These are phyloP conservation scores for Alfaro cultratus DNA, from an alignment of 2,797 vertebrate species.

Conservation along the genomic window DNA sequence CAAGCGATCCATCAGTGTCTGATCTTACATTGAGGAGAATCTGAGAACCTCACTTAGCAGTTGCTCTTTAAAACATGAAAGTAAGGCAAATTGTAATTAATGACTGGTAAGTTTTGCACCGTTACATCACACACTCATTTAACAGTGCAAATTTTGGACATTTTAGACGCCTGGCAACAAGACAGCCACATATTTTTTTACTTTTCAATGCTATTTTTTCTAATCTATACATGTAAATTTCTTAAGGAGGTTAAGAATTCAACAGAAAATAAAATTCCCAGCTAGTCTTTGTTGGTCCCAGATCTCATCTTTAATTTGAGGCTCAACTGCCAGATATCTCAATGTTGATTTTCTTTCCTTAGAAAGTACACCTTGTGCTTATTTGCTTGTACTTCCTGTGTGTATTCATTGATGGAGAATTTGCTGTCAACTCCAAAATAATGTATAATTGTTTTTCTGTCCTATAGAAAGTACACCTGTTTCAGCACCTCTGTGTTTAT, in stretches of 20 bases:
- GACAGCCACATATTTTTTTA: not conserved
- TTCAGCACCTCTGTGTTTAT: not conserved
- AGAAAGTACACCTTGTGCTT: not conserved
- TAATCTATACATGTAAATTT: not conserved
- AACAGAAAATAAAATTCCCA: constrained; percentile 3
- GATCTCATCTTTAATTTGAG: constrained; percentile 11
- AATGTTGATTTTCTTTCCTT: not conserved
- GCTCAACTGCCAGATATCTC: not conserved
- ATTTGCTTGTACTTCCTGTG: too few species aligned
- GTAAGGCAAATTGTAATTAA: constrained; percentile 6
- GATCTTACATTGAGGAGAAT: constrained; percentile 54
- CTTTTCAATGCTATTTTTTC: not conserved
- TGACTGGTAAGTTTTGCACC: not conserved
- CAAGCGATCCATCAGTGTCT: constrained; percentile 65
- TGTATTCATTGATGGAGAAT: not conserved
- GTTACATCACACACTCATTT: not conserved
- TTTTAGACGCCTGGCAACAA: not conserved
- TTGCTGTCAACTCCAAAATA: too few species aligned
- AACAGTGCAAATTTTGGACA: not conserved
- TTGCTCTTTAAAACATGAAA: not conserved
- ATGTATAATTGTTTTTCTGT: not conserved
- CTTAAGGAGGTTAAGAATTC: not conserved
- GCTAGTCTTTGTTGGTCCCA: constrained; percentile 1
- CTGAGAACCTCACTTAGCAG: constrained; percentile 24
- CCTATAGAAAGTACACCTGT: not conserved